Percentiles rank a stretch among this genome's conserved stretches.
Evolutionary conservation across 2,888 invertebrate species (phyloP).

Genomic region (Zygogramma bicolorata): DNA sequence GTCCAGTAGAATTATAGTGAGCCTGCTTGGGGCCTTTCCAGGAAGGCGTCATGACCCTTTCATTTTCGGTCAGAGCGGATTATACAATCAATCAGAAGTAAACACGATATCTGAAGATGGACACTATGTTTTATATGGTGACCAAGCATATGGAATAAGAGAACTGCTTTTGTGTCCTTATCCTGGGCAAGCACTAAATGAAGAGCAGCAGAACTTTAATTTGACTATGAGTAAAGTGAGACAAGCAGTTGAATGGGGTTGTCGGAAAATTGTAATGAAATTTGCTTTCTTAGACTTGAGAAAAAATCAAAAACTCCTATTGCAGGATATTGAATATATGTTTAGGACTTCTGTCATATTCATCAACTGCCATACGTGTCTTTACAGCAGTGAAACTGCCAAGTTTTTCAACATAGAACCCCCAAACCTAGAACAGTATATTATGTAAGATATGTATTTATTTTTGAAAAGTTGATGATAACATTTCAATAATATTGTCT

Average conservation of each 20-base stretch:
- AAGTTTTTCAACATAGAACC: slow-evolving; percentile 17
- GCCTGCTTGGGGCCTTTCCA: slow-evolving; percentile 15
- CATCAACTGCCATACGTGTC: slow-evolving; percentile 38
- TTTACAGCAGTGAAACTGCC: slow-evolving; percentile 22
- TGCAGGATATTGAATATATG: slow-evolving; percentile 33
- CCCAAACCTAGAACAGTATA: slow-evolving; percentile 18
- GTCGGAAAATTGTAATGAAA: slow-evolving; percentile 39
- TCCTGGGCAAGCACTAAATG: slow-evolving; percentile 22
- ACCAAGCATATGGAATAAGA: slow-evolving; percentile 14
- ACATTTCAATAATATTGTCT: background rate
- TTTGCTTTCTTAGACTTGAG: slow-evolving; percentile 24
- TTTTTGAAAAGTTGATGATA: too few relatives aligned
- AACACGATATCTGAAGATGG: background rate
- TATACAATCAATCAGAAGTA: slow-evolving; percentile 18
- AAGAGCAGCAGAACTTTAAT: slow-evolving; percentile 32
- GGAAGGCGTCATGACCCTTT: slow-evolving; percentile 22
- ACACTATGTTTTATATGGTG: slow-evolving; percentile 17
- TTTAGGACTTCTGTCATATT: slow-evolving; percentile 34
- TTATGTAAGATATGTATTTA: background rate
- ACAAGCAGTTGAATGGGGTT: slow-evolving; percentile 45
- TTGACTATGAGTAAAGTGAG: slow-evolving; percentile 34
- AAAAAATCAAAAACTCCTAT: slow-evolving; percentile 37
- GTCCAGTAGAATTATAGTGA: slow-evolving; percentile 32
- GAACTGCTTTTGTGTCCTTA: slow-evolving; percentile 12
- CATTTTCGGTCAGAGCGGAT: slow-evolving; percentile 15